A percentile compares a stretch with the other conserved stretches of the same genome.
Evolutionary conservation across 2,888 invertebrate species (phyloP).

Genomic region (Ellobium chinense): DNA sequence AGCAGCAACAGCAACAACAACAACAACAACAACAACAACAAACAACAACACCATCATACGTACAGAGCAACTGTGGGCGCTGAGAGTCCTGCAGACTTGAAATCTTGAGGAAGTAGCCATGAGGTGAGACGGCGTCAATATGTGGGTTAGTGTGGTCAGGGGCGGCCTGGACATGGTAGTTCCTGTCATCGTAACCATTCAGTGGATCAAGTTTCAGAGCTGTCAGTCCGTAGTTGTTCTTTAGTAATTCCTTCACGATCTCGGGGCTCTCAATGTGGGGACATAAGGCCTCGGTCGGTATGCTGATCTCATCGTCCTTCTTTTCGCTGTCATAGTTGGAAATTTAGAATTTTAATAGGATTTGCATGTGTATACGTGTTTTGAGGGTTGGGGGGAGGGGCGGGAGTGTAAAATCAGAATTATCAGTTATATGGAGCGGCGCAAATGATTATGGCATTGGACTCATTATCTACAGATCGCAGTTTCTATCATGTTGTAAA

Average conservation of each 20-base stretch:
- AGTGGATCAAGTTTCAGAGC: constrained; percentile 83
- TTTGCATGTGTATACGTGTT: too few relatives aligned
- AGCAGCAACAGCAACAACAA: too few relatives aligned
- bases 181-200: constrained; percentile 89
- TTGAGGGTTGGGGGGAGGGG: too few relatives aligned
- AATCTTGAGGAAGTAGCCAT: constrained; percentile 86
- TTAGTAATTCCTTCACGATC: constrained; percentile 15
- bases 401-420: neutral
- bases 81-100: constrained; percentile 90
- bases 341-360: neutral
- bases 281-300: neutral
- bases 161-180: constrained; percentile 85
- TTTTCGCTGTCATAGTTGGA: neutral
- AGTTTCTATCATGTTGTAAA: too few relatives aligned
- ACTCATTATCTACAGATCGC: too few relatives aligned
- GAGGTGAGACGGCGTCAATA: constrained; percentile 55
- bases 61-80: constrained; percentile 78
- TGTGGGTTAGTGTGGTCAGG: constrained; percentile 73
- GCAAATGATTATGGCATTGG: too few relatives aligned
- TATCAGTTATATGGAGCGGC: neutral
- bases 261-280: constrained; percentile 21
- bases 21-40: neutral
- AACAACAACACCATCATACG: neutral
- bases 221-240: constrained; percentile 82
- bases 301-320: neutral